phyloP scores from a whole-genome alignment of 2,888 invertebrate species.

The Ischnus inquisitorius region DNA sequence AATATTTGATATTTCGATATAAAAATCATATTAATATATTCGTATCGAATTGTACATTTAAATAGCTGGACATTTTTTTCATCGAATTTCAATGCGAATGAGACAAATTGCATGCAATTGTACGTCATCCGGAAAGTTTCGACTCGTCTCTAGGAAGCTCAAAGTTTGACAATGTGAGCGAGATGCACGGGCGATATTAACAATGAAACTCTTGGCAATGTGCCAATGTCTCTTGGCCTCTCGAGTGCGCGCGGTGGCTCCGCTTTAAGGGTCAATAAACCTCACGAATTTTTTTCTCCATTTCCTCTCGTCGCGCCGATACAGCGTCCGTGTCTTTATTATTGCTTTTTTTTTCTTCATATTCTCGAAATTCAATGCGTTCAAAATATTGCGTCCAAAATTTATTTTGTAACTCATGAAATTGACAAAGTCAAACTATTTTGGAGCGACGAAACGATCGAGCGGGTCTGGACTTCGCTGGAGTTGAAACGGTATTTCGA shows the following conservation, averaged over 20 bases:
- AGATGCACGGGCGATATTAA: conserved; percentile 39
- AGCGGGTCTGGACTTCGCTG: no score
- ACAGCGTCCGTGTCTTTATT: conserved; percentile 29
- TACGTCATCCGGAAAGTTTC: no score
- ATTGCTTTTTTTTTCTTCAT: neutral
- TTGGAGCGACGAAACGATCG: no score
- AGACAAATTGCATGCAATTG: no score
- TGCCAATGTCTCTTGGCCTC: conserved; percentile 53
- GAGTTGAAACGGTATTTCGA: no score
- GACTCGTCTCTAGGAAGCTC: neutral
- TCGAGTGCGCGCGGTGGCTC: conserved; percentile 46
- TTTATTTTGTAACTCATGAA: no score
- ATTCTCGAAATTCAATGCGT: no score
- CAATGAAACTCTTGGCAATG: conserved; percentile 63
- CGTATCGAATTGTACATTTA: neutral
- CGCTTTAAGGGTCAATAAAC: conserved; percentile 71
- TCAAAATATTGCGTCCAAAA: no score
- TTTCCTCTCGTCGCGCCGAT: neutral
- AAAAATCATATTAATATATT: neutral
- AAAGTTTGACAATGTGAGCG: neutral
- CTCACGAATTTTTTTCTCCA: conserved; percentile 20
- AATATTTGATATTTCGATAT: no score
- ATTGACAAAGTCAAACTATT: no score
- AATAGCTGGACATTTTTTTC: no score
- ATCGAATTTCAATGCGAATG: neutral